Conservation (phyloP, 2,888 invertebrate genomes). For the Gastrophysa polygoni region DNA sequence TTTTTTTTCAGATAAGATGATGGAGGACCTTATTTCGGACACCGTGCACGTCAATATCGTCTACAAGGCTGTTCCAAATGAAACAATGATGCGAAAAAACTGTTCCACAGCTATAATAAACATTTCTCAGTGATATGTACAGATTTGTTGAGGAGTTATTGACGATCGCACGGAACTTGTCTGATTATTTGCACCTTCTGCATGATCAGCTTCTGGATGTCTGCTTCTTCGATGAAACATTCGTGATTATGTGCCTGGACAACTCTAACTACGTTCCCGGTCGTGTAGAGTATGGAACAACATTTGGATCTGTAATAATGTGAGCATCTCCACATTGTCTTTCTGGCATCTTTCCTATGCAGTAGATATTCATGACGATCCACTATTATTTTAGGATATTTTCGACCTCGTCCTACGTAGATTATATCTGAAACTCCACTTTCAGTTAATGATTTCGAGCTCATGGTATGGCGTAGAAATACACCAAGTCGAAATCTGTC, state of each 20-base stretch:
- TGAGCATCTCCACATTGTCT: constrained; percentile 41
- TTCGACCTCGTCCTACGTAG: constrained; percentile 33
- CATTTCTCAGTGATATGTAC: no score
- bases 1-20: no score
- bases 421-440: not conserved
- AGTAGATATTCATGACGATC: constrained; percentile 38
- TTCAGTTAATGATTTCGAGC: no score
- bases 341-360: constrained; percentile 30
- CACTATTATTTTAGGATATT: constrained; percentile 41
- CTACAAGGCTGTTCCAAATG: no score
- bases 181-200: constrained; percentile 31
- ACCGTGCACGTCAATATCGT: no score
- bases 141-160: no score
- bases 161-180: not conserved
- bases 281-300: constrained; percentile 36
- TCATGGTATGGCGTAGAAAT: no score
- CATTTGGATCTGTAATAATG: constrained; percentile 36
- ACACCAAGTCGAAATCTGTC: no score
- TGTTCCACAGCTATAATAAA: no score
- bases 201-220: constrained; percentile 20
- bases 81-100: no score
- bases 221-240: constrained; percentile 8
- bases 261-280: constrained; percentile 36
- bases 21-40: no score
- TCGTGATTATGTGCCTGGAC: constrained; percentile 40